Evolutionary conservation across 1,140 invertebrate species (phyloP).

Genomic region (Trichoplusia ni): DNA sequence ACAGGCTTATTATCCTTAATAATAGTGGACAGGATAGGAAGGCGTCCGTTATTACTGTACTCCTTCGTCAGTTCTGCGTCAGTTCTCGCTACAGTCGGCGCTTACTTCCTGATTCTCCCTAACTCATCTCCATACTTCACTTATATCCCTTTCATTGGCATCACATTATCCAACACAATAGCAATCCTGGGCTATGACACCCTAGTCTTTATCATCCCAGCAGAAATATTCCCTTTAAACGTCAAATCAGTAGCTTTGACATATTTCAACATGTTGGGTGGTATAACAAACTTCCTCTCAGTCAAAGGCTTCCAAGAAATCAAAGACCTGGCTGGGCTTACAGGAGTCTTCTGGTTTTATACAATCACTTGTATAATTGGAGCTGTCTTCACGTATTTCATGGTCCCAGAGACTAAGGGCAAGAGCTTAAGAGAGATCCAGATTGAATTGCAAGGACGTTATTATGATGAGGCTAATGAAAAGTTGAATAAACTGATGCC

Average conservation of each 20-base stretch:
- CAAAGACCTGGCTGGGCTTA: conserved; percentile 72
- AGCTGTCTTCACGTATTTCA: conserved; percentile 80
- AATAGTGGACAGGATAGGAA: conserved; percentile 88
- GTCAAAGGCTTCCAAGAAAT: conserved; percentile 79
- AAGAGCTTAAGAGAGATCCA: conserved; percentile 86
- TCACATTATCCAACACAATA: conserved; percentile 81
- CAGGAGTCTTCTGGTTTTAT: conserved; percentile 80
- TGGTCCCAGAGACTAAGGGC: conserved; percentile 88
- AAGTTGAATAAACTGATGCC: not conserved
- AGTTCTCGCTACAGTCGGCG: conserved; percentile 65
- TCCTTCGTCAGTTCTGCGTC: conserved; percentile 81
- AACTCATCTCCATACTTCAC: conserved; percentile 44
- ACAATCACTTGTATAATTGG: conserved; percentile 73
- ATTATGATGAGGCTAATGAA: conserved; percentile 34
- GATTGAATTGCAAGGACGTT: conserved; percentile 57
- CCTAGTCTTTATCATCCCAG: conserved; percentile 81
- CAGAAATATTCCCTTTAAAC: conserved; percentile 84
- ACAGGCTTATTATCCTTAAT: conserved; percentile 84
- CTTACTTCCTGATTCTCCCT: conserved; percentile 37
- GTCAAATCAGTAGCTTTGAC: conserved; percentile 82
- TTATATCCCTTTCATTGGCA: conserved; percentile 77
- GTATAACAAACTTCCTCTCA: conserved; percentile 72
- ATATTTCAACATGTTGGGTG: conserved; percentile 65
- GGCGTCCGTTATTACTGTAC: conserved; percentile 85
- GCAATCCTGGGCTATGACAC: conserved; percentile 82